Evolutionary conservation across 2,797 vertebrate genomes (phyloP).

Genomic region (Helarctos malayanus): DNA sequence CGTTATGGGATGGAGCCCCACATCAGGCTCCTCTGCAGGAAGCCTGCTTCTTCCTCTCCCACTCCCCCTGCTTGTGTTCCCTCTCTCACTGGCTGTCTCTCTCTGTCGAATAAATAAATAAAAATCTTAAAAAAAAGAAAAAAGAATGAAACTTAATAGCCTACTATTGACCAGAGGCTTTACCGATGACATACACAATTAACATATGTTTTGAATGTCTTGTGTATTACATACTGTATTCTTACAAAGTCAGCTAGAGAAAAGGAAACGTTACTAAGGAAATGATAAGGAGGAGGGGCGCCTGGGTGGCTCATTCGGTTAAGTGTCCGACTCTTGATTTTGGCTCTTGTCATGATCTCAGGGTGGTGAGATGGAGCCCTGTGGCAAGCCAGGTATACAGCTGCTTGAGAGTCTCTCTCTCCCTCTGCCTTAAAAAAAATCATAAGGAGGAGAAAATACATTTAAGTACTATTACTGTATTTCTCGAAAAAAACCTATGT

Average conservation of each 20-base stretch:
- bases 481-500: neutral
- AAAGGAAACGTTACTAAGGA: neutral
- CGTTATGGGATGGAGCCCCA: too few species aligned
- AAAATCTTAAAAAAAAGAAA: too few species aligned
- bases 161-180: neutral
- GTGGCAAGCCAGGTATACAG: neutral
- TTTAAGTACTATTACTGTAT: neutral
- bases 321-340: neutral
- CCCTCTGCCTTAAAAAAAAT: neutral
- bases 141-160: neutral
- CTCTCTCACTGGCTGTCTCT: too few species aligned
- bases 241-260: neutral
- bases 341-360: neutral
- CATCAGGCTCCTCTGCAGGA: too few species aligned
- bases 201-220: neutral
- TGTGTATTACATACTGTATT: neutral
- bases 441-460: neutral
- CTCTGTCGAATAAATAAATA: too few species aligned
- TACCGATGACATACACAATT: neutral
- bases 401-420: neutral
- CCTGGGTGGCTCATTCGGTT: neutral
- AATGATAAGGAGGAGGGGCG: neutral
- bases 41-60: too few species aligned
- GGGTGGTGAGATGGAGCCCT: neutral
- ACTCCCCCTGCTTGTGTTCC: too few species aligned